Percentiles rank a stretch among this genome's conserved stretches.
Evolutionary conservation across 2,888 invertebrate species (phyloP).

Genomic region (Scaptomyza reducta): DNA sequence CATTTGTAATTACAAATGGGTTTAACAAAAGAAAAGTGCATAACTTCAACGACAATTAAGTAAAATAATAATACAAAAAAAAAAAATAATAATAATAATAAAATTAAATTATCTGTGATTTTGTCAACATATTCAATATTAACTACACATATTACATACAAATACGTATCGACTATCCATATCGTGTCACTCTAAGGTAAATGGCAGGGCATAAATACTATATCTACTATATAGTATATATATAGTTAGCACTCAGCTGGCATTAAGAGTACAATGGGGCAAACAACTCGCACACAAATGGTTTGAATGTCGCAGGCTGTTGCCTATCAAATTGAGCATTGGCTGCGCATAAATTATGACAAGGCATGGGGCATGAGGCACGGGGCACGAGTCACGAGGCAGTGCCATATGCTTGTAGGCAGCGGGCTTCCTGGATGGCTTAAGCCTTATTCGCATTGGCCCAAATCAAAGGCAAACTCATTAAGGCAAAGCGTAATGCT

Average conservation of each 20-base stretch:
- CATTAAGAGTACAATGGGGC: slow-evolving; percentile 37
- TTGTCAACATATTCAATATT: slow-evolving; percentile 70
- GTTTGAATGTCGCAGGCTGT: slow-evolving; percentile 63
- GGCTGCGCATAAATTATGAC: slow-evolving; percentile 71
- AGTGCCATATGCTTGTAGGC: slow-evolving; percentile 11
- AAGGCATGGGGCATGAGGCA: not conserved
- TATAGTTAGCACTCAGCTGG: slow-evolving; percentile 38
- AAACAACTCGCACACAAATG: slow-evolving; percentile 49
- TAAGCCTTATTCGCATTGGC: slow-evolving; percentile 49
- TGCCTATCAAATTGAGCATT: slow-evolving; percentile 70
- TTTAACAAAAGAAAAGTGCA: slow-evolving; percentile 20
- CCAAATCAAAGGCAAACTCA: slow-evolving; percentile 76
- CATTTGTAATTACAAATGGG: slow-evolving; percentile 68
- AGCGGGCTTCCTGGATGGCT: slow-evolving; percentile 42
- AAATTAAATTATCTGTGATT: slow-evolving; percentile 78
- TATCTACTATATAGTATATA: not conserved
- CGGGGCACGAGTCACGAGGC: not conserved
- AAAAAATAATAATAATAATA: slow-evolving; percentile 29
- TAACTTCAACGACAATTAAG: slow-evolving; percentile 35
- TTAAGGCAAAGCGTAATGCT: slow-evolving; percentile 55
- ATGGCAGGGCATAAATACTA: slow-evolving; percentile 22
- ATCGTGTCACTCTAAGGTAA: slow-evolving; percentile 58
- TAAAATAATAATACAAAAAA: slow-evolving; percentile 33
- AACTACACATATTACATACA: slow-evolving; percentile 27
- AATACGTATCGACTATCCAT: slow-evolving; percentile 23